phyloP scores from a whole-genome alignment of 2,797 vertebrate genomes.

The Cyprinodon diabolis region DNA sequence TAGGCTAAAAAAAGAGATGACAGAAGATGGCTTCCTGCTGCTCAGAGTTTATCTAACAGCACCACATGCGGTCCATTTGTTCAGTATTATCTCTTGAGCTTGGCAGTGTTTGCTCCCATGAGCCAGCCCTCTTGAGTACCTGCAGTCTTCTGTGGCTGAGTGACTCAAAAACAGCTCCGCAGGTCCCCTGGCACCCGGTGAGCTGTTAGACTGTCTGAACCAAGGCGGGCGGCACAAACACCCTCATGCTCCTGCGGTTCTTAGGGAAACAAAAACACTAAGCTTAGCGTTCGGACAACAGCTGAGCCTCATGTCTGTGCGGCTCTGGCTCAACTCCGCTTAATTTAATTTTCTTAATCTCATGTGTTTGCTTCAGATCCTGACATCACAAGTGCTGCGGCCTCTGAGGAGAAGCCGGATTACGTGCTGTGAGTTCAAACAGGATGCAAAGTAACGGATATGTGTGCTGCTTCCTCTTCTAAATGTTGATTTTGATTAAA shows the following conservation, averaged over 20 bases:
- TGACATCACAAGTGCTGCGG: slow-evolving; percentile 57
- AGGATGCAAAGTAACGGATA: slow-evolving; percentile 18
- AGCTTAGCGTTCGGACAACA: slow-evolving; percentile 31
- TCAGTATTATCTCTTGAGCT: slow-evolving; percentile 51
- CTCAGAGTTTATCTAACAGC: slow-evolving; percentile 28
- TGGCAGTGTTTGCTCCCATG: slow-evolving; percentile 51
- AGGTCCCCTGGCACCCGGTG: slow-evolving; percentile 62
- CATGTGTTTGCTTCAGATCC: slow-evolving; percentile 62
- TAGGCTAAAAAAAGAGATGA: slow-evolving; percentile 15
- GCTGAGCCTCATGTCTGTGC: slow-evolving; percentile 13
- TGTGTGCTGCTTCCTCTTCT: neutral
- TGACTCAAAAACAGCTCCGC: slow-evolving; percentile 70
- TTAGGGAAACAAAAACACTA: slow-evolving; percentile 49
- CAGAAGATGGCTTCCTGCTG: slow-evolving; percentile 18
- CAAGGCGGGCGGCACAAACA: slow-evolving; percentile 5
- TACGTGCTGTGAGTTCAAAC: slow-evolving; percentile 85
- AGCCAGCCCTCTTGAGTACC: slow-evolving; percentile 60
- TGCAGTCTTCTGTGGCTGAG: slow-evolving; percentile 61
- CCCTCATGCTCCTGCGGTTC: slow-evolving; percentile 11
- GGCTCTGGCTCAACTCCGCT: slow-evolving; percentile 18
- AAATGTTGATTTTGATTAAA: neutral
- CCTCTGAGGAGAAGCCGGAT: slow-evolving; percentile 80
- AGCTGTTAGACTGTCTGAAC: slow-evolving; percentile 36
- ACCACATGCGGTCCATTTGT: slow-evolving; percentile 29
- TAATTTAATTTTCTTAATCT: slow-evolving; percentile 19